Base-by-base conservation (phyloP, 2,113 vertebrate species). In the Atherinomorus stipes region DNA sequence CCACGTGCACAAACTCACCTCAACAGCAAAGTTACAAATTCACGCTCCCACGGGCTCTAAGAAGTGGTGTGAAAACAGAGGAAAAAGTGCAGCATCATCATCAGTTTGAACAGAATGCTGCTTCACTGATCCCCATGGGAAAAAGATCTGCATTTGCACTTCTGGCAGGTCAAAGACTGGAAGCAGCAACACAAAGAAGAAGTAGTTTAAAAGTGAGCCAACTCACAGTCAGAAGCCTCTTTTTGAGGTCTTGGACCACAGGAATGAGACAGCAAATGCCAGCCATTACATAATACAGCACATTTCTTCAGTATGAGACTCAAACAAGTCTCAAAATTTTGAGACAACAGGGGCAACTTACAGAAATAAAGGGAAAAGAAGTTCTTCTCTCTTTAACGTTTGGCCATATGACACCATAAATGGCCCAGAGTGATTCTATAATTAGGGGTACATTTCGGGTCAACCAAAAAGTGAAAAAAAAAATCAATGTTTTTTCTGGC, bases 261-360 rank as follows among this genome's bases (percentile, higher is more conserved):
- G 83, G 84, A 89, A 88, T 87, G 78, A 76, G 37, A 66, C 62
- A 21, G 40, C 13, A 45, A 70, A 81, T 49, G 83, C 81, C 85
- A 87, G 23, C 57, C 67, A 71, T 90, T 83, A 76, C 84, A 71
- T 85, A 91, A 90, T 11, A 23, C 53, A 40, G 56, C 64, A 37
- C 37, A 56, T 57, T 26, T 82, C 58, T 31, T 71, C 4, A 66
- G 71, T 53, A 26, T 38, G 40, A 76, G 77, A 52, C 54, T 58
- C 64, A 18, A 42, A 52, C 40, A 26, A 31, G 65, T 49, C 53
- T 31, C 73, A 71, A 51, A 71, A 77, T 72, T 62, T 70, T 9
- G 40, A 47, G n/a, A 25, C 71, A 71, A 67, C 21, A 26, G n/a
- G 0, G 7, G 26, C 47, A 31, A 38, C 45, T 21, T 3, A 18